Base-by-base conservation (phyloP, 2,113 vertebrate genomes). In the Sinocyclocheilus anshuiensis region DNA sequence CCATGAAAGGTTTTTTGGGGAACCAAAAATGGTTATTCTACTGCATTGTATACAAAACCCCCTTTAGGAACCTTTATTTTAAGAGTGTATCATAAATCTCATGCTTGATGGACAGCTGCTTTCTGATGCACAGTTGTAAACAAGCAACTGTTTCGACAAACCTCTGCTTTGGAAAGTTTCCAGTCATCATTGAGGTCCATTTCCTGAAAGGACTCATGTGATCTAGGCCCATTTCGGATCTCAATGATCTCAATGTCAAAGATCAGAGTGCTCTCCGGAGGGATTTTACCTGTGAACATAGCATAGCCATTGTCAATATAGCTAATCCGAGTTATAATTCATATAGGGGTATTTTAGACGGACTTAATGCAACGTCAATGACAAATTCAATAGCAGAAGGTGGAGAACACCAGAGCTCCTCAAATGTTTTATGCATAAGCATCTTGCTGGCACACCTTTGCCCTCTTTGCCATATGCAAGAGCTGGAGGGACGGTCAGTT, bases 181-280 rank as follows among this genome's bases (percentile, higher is more conserved):
- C 98, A 99, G 91, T 99, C 98, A 90, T 99, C 97, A 1, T 99
- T 97, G 78, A 99, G 96, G 91, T 99, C 98, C 97, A 99, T 99
- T 88, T 98, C 96, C 91, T 99, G 97, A 91, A 99, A 99, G 10
- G 98, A 98, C 74, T 99, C 98, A 6, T 99, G 97, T 26, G 98
- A 99, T 78, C 97, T 93, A 5, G 97, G 98, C 61, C 98, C 98
- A 92, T 98, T 99, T 92, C 97, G 94, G 88, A 99, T 99, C 90
- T 99, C 97, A 61, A 99, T 89, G 87, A 99, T 91, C 89, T 98
- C 97, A 18, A 99, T 91, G 69, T 97, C 93, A 91, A 99, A 99
- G 91, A 98, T 96, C 90, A 99, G 2, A 0, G 96, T 97, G 90
- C 97, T 99, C 53, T 99, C 97, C 45, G 98, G 98, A 55, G 98